Evolutionary conservation across 2,888 invertebrate genomes (phyloP), one percentile per base, ranked within the genome.

Genomic region (Pammene fasciana): DNA sequence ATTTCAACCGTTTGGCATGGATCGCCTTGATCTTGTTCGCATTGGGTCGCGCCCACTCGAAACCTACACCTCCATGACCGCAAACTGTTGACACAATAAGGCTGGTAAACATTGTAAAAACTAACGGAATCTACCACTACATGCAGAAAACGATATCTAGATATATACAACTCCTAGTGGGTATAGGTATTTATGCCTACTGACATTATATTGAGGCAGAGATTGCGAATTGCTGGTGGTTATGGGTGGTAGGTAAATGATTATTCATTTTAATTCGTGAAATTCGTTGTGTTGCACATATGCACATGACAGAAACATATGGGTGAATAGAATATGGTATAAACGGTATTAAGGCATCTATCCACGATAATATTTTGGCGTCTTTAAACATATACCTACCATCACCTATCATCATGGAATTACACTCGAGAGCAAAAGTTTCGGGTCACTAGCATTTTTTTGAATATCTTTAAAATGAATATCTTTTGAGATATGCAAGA

Each of bases 21-120:
- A 45, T 59, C 57, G 64, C 68, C 68, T 68, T 68, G 64, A 68
- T 68, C 68, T 68, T 68, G 68, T 68, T 68, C 68, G 64, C 64
- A 36, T 45, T 45, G 59, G 70, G 65, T 60, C 70, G 52, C 70
- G 54, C 70, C 65, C 70, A 70, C 70, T 59, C 46, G 34, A 54
- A 56, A 46, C 68, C 62, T 60, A 68, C 68, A 62, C 61, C 54
- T 16, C 50, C 18, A 41, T 55, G 65, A 55, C 60, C 65, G 46
- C 59, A 34, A 46, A 45, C 65, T 43, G 65, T 55, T 70, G 60
- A 70, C 70, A 70, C 65, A 48, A 54, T 70, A 65, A 70, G 65
- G 59, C 54, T 60, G 55, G 70, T 65, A 70, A 70, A 70, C 60
- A 64, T 50, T 64, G 65, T 60, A 65, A 70, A 68, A 68, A 70